Evolutionary conservation across 1,140 invertebrate genomes (phyloP).

Genomic region (Acromyrmex charruanus): DNA sequence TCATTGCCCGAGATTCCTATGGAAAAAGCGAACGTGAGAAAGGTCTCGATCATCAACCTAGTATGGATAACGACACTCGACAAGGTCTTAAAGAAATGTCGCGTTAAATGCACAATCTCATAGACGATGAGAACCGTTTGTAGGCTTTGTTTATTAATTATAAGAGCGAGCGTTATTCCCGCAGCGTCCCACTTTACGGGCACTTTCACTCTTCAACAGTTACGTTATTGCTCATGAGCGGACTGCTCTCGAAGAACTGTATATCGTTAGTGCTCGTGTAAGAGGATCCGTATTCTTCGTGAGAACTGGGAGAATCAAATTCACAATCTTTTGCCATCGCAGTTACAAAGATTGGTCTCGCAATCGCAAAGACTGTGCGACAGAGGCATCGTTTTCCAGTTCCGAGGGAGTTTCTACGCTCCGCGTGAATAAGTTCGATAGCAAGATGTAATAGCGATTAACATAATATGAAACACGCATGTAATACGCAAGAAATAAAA

Average conservation of each 20-base stretch:
- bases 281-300: conserved; percentile 64
- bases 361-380: conserved; percentile 45
- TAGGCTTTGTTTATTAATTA: conserved; percentile 82
- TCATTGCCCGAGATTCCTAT: not conserved
- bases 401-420: conserved; percentile 38
- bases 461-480: not conserved
- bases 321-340: conserved; percentile 59
- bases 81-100: conserved; percentile 62
- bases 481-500: not conserved
- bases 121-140: conserved; percentile 41
- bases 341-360: conserved; percentile 65
- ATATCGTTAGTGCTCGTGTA: conserved; percentile 61
- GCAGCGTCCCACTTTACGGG: conserved; percentile 79
- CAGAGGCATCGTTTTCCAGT: not conserved
- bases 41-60: conserved; percentile 53
- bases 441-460: conserved; percentile 5
- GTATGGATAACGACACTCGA: not conserved
- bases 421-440: conserved; percentile 30
- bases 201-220: conserved; percentile 84
- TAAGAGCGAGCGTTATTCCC: conserved; percentile 74
- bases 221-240: conserved; percentile 80
- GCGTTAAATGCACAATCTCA: conserved; percentile 42
- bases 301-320: conserved; percentile 68
- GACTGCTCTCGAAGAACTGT: conserved; percentile 67
- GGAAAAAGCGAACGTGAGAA: conserved; percentile 29